These are phyloP conservation scores for Drosophila macrothrix DNA, from an alignment of 2,888 invertebrate genomes.

Conservation along the genomic window DNA sequence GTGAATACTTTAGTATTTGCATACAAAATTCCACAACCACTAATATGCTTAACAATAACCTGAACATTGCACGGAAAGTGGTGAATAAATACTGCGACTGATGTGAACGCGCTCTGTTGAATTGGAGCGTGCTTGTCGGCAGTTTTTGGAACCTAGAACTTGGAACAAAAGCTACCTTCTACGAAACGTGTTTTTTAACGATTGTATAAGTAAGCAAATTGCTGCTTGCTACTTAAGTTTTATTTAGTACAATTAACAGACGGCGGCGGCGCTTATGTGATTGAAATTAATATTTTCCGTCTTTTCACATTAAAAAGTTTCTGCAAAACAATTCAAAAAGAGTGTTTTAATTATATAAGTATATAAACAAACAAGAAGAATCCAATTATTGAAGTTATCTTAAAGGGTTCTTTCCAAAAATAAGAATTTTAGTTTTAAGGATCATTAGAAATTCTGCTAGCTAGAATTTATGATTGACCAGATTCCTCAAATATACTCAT, in stretches of 20 bases:
- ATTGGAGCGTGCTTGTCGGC: slow-evolving; percentile 11
- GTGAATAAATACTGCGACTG: background rate
- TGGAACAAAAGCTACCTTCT: slow-evolving; percentile 3
- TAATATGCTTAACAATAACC: background rate
- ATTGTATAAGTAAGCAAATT: background rate
- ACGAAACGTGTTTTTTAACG: no score
- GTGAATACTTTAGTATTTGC: background rate
- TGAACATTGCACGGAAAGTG: no score
- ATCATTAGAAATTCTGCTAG: background rate
- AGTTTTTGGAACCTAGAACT: background rate
- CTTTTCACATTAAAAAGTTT: background rate
- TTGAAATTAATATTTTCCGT: background rate
- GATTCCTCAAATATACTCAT: background rate
- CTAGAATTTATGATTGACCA: background rate
- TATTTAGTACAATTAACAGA: background rate
- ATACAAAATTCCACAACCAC: background rate
- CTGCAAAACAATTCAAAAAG: background rate
- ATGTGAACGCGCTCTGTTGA: background rate
- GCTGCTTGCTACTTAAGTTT: background rate
- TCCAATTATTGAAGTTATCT: background rate
- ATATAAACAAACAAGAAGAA: background rate
- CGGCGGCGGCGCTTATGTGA: slow-evolving; percentile 1
- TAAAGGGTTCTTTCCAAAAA: background rate
- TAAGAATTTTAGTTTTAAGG: background rate
- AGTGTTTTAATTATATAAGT: background rate